phyloP scores from a whole-genome alignment of 1,140 invertebrate species.

The Drosophila sechellia region DNA sequence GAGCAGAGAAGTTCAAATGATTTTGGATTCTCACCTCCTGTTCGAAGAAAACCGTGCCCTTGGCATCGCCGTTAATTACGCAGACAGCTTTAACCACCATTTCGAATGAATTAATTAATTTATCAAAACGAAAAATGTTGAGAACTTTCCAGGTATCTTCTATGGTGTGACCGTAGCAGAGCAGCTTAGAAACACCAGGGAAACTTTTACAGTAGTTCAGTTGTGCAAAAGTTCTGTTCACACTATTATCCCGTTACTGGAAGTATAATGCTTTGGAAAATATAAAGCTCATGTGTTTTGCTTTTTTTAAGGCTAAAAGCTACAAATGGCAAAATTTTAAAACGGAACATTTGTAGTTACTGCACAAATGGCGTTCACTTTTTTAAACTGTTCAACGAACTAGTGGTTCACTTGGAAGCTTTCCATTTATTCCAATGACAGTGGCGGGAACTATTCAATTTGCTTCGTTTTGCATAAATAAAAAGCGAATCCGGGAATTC shows the following conservation, averaged over 20 bases:
- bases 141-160: slow-evolving; percentile 17
- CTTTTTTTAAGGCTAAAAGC: no score
- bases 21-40: slow-evolving; percentile 87
- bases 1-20: not conserved
- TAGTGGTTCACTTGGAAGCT: not conserved
- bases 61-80: slow-evolving; percentile 93
- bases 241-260: no score
- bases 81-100: slow-evolving; percentile 92
- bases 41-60: slow-evolving; percentile 91
- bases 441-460: not conserved
- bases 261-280: no score
- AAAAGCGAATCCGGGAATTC: not conserved
- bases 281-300: no score
- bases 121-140: slow-evolving; percentile 9
- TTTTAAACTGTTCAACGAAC: not conserved
- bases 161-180: not conserved
- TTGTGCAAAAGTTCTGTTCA: not conserved
- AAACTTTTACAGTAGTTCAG: not conserved
- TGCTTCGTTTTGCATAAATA: not conserved
- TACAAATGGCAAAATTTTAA: no score
- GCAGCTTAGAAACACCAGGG: not conserved
- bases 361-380: not conserved
- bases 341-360: no score
- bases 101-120: slow-evolving; percentile 22
- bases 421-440: not conserved